A percentile compares a stretch with the other conserved stretches of the same genome.
Evolutionary conservation across 2,797 vertebrate species (phyloP).

Genomic region (Lepilemur ruficaudatus): DNA sequence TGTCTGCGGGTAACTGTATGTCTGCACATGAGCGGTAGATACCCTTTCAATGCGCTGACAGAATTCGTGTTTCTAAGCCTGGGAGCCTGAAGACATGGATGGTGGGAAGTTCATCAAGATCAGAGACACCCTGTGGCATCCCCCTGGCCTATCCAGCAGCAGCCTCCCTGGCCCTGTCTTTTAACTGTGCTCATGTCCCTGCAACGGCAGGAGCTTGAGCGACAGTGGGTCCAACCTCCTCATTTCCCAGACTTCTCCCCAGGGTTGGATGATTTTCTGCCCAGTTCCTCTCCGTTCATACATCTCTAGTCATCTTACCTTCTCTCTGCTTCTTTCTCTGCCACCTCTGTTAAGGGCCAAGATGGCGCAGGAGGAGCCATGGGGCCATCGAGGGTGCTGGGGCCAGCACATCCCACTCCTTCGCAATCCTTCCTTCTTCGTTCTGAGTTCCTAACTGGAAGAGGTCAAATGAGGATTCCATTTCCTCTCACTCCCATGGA

Average conservation of each 20-base stretch:
- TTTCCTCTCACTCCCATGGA: constrained; percentile 66
- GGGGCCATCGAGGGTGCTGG: neutral
- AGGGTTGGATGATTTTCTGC: neutral
- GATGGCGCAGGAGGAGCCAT: fast-evolving
- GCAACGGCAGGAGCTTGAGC: neutral
- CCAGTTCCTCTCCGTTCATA: neutral
- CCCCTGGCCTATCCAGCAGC: neutral
- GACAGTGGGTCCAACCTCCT: neutral
- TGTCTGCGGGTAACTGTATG: neutral
- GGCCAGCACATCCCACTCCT: neutral
- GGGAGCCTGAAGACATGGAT: neutral
- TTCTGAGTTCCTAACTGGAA: constrained; percentile 64
- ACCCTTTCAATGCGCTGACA: neutral
- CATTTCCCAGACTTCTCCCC: neutral
- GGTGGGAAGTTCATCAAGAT: neutral
- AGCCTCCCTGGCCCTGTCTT: neutral
- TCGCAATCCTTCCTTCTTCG: neutral
- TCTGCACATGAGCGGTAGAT: neutral
- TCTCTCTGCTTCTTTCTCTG: neutral
- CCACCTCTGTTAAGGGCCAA: neutral
- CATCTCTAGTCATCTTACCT: neutral
- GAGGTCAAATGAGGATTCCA: constrained; percentile 69
- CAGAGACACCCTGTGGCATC: neutral
- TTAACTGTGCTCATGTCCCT: neutral
- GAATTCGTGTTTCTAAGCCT: neutral